These are phyloP conservation scores for Heteractis magnifica DNA, from an alignment of 92 coral and sea anemone genomes.

Conservation along the genomic window DNA sequence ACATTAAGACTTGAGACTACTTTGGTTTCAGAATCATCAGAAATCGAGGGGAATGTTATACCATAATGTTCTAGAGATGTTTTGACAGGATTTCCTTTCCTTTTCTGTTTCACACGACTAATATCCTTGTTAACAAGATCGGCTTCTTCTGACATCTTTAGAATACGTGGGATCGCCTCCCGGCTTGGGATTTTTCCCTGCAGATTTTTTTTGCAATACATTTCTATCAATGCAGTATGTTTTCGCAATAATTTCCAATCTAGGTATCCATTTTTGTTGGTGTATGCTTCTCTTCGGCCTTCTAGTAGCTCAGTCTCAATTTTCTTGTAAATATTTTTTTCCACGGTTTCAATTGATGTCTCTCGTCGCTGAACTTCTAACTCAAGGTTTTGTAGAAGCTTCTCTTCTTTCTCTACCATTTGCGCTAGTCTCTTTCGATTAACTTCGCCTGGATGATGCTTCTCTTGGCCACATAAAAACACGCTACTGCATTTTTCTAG, in stretches of 20 bases:
- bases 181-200: slow-evolving; percentile 38
- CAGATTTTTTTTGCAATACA: slow-evolving; percentile 33
- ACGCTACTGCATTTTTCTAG: slow-evolving; percentile 27
- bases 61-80: too few relatives aligned
- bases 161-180: slow-evolving; percentile 24
- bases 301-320: background rate
- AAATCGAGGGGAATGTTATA: too few relatives aligned
- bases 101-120: too few relatives aligned
- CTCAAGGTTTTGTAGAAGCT: slow-evolving; percentile 10
- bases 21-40: too few relatives aligned
- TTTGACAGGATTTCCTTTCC: too few relatives aligned
- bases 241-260: slow-evolving; percentile 41
- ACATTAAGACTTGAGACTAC: too few relatives aligned
- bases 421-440: slow-evolving; percentile 25
- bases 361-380: background rate
- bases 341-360: background rate
- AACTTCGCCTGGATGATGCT: slow-evolving; percentile 19
- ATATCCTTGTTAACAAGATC: too few relatives aligned
- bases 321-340: background rate
- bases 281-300: background rate
- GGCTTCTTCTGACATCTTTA: too few relatives aligned
- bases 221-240: slow-evolving; percentile 32
- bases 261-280: slow-evolving; percentile 10
- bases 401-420: slow-evolving; percentile 28
- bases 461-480: slow-evolving; percentile 50